A percentile compares a stretch with the other conserved stretches of the same genome.
These are phyloP conservation scores for Invenusta paracnida DNA, from an alignment of 2,888 invertebrate genomes.

Conservation along the genomic window DNA sequence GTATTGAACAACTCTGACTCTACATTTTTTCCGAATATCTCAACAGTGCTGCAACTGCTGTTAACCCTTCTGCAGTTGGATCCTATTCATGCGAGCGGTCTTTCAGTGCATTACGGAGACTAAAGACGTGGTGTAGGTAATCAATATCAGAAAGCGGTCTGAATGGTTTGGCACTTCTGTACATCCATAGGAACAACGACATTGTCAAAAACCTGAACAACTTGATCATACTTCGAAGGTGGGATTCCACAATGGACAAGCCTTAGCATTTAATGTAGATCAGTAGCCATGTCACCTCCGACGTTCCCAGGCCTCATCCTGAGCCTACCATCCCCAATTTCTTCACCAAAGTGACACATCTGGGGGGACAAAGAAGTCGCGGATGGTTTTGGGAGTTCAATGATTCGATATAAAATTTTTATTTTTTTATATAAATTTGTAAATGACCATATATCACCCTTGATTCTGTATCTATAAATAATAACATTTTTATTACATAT, in stretches of 20 bases:
- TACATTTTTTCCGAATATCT: neutral
- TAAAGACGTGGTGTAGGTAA: neutral
- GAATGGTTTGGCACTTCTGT: neutral
- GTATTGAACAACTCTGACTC: conserved; percentile 15
- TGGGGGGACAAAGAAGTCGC: no score
- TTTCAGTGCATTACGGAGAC: neutral
- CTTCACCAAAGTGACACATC: no score
- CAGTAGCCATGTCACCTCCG: no score
- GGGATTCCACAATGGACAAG: neutral
- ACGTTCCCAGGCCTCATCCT: no score
- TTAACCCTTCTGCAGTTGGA: conserved; percentile 17
- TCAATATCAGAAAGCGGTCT: neutral
- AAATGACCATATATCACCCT: no score
- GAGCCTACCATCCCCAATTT: no score
- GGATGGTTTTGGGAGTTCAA: no score
- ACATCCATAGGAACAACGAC: neutral
- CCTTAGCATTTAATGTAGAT: neutral
- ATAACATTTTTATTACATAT: no score
- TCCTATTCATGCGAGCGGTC: neutral
- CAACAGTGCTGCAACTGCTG: conserved; percentile 8
- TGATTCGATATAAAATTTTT: no score
- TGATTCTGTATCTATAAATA: no score
- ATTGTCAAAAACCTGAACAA: conserved; percentile 1
- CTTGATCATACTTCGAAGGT: neutral
- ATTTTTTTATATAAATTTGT: no score